Conservation (phyloP, 2,113 vertebrate species). For the Sinocyclocheilus grahami region DNA sequence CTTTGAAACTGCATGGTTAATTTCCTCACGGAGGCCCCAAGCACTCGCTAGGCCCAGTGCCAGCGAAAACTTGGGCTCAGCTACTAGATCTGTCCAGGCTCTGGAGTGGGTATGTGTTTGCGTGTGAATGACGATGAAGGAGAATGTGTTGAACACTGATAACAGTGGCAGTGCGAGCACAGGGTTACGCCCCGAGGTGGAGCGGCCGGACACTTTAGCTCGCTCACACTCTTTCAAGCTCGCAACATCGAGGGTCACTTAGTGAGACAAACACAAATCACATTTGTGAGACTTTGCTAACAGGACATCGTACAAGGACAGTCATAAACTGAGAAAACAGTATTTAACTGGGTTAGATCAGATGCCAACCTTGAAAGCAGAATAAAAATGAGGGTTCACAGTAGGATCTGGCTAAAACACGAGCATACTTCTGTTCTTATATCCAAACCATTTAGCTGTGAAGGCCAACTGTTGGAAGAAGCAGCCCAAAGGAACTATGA, state of each 20-base stretch:
- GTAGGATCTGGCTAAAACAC: background rate
- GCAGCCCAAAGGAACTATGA: background rate
- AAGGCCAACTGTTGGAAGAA: background rate
- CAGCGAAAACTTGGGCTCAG: conserved; percentile 13
- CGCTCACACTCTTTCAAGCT: background rate
- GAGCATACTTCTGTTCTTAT: background rate
- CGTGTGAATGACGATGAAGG: conserved; percentile 18
- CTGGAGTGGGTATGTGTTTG: background rate
- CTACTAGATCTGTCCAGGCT: background rate
- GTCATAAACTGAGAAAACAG: conserved; percentile 14
- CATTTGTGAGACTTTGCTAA: background rate
- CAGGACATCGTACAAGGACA: conserved; percentile 11
- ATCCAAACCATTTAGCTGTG: background rate
- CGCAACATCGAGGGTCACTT: background rate
- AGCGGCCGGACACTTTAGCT: background rate
- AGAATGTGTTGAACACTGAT: conserved; percentile 54
- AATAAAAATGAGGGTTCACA: background rate
- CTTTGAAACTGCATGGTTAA: conserved; percentile 13
- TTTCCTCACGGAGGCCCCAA: conserved; percentile 19
- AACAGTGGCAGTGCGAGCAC: conserved; percentile 13
- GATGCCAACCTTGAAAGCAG: background rate
- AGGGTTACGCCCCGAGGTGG: conserved; percentile 41
- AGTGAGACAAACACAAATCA: background rate
- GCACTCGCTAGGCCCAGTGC: conserved; percentile 34
- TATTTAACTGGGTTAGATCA: conserved; percentile 24